These are phyloP conservation scores for Ligdia adustata DNA, from an alignment of 2,888 invertebrate species.

Conservation along the genomic window DNA sequence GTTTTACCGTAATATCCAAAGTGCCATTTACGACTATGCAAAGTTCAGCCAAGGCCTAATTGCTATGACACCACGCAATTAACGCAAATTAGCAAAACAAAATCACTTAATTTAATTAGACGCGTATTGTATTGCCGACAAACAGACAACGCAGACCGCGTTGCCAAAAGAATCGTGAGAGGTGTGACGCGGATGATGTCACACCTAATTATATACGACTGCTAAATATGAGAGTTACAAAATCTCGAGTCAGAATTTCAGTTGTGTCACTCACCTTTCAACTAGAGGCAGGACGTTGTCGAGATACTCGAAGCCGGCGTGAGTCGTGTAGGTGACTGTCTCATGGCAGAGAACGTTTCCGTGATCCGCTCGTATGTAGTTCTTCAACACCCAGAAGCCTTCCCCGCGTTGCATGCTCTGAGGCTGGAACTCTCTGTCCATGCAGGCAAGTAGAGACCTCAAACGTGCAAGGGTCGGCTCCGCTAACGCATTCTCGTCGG, in stretches of 20 bases:
- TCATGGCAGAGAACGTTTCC: conserved; percentile 90
- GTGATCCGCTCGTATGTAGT: conserved; percentile 91
- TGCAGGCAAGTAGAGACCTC: conserved; percentile 84
- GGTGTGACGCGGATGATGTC: conserved; percentile 45
- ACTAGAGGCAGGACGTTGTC: conserved; percentile 94
- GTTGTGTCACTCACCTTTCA: conserved; percentile 82
- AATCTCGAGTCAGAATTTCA: neutral
- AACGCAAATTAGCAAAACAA: conserved; percentile 18
- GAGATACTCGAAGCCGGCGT: conserved; percentile 95
- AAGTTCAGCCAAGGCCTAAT: conserved; percentile 1
- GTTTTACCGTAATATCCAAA: neutral
- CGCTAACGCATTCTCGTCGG: conserved; percentile 68
- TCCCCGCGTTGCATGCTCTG: conserved; percentile 89
- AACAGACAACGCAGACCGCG: conserved; percentile 25
- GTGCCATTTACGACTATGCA: neutral
- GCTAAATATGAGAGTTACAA: conserved; percentile 32
- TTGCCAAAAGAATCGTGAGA: conserved; percentile 57
- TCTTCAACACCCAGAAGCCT: conserved; percentile 93
- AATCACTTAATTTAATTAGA: conserved; percentile 17
- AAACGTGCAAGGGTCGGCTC: conserved; percentile 66
- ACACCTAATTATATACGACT: conserved; percentile 46
- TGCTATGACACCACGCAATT: conserved; percentile 1
- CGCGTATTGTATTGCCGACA: conserved; percentile 29
- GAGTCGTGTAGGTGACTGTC: conserved; percentile 95
- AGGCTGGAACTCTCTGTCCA: conserved; percentile 84